Evolutionary conservation across 2,797 vertebrate species (phyloP), one percentile per base, ranked within the genome.

Genomic region (Eulemur mongoz): DNA sequence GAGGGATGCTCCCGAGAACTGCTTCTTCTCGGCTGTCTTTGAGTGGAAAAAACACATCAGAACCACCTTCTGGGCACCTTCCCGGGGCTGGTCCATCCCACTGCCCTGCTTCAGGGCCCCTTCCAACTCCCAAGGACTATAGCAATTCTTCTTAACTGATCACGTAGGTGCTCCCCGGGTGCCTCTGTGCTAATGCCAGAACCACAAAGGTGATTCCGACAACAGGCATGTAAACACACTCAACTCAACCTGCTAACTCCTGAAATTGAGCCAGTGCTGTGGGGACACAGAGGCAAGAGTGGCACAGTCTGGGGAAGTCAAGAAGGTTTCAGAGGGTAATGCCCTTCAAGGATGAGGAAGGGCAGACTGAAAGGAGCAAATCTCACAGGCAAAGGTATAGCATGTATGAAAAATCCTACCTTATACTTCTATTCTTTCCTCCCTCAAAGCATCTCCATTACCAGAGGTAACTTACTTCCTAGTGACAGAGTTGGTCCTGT

Each of bases 1-100:
- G 98, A 38, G 99, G 99, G 96, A 99, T 99, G 98, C 99, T 99
- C 5, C 99, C 99, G 48, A 99, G 98, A 93, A 99, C 99, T 0
- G 98, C 99, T 98, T 99, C 99, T 98, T 99, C 99, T 99, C 99
- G 99, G 98, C 99, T 99, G 98, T 99, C 99, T 99, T 97, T 97
- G 96, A 98, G 92, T 67, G 90, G 97, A 97, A 97, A 27, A 97
- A 93, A 94, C 83, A 43, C 57, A 32, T 1, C 81, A 43, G 70
- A 94, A 83, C 83, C 88, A 95, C 27, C 40, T 85, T 63, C 79
- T 67, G 69, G 65, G 72, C 25, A 91, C 59, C 61, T 61, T 86
- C 27, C 57, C 40, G 25, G 70, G 54, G 75, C 18, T 43, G 25
- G 43, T 35, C 78, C 43, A 14, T 32, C 59, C 45, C 65, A 69